phyloP scores from a whole-genome alignment of 2,888 invertebrate species.

The Cheilosia urbana region DNA sequence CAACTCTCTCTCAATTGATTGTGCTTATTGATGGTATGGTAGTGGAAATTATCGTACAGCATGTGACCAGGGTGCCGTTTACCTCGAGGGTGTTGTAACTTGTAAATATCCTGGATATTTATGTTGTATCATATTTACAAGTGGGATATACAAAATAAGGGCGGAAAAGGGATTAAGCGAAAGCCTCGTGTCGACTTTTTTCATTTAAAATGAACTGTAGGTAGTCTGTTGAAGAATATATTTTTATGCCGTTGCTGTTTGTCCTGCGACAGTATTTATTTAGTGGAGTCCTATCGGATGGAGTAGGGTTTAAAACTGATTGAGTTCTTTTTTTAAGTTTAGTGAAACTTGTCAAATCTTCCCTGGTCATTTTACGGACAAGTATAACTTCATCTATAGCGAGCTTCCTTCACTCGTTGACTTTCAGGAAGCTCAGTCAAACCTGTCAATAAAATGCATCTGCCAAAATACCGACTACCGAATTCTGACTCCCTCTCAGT shows the following conservation, averaged over 20 bases:
- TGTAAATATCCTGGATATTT: slow-evolving; percentile 45
- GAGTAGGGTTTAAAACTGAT: too few relatives aligned
- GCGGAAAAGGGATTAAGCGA: too few relatives aligned
- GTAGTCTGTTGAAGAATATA: neutral
- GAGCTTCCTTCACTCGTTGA: too few relatives aligned
- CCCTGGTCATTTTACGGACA: too few relatives aligned
- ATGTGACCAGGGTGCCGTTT: slow-evolving; percentile 51
- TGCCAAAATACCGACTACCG: too few relatives aligned
- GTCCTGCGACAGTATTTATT: neutral
- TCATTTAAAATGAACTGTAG: neutral
- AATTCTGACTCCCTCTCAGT: too few relatives aligned
- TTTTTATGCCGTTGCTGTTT: slow-evolving; percentile 18
- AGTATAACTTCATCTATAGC: too few relatives aligned
- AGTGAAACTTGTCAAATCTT: too few relatives aligned
- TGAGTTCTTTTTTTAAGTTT: too few relatives aligned
- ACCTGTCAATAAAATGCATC: too few relatives aligned
- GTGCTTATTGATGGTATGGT: slow-evolving; percentile 16
- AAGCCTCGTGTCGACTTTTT: neutral
- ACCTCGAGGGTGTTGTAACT: slow-evolving; percentile 33
- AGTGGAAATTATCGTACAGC: slow-evolving; percentile 10
- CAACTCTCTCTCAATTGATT: slow-evolving; percentile 46
- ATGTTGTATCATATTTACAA: slow-evolving; percentile 48
- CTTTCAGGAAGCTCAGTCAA: too few relatives aligned
- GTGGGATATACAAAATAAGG: neutral
- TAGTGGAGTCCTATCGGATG: too few relatives aligned